phyloP scores from a whole-genome alignment of 2,797 vertebrate species.

The Xyrichtys novacula region DNA sequence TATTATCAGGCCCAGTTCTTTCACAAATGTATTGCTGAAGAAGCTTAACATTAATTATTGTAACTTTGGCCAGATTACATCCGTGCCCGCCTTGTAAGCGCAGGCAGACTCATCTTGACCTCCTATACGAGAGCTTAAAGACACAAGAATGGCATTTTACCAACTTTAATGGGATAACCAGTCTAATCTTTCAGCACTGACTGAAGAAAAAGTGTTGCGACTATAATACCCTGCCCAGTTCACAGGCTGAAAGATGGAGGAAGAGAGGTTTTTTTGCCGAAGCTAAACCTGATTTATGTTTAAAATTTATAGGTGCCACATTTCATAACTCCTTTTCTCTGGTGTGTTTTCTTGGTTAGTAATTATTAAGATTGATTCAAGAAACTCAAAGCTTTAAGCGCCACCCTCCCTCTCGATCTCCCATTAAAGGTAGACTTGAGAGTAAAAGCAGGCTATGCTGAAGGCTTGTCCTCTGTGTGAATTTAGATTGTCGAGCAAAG shows the following conservation, averaged over 20 bases:
- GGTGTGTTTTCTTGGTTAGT: constrained; percentile 42
- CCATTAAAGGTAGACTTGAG: constrained; percentile 71
- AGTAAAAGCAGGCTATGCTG: constrained; percentile 20
- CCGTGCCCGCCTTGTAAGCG: constrained; percentile 97
- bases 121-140: constrained; percentile 99
- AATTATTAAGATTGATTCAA: constrained; percentile 19
- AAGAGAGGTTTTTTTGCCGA: constrained; percentile 74
- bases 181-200: constrained; percentile 99
- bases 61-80: constrained; percentile 99
- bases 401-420: constrained; percentile 15
- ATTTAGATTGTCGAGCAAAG: constrained; percentile 42
- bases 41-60: constrained; percentile 99
- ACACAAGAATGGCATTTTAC: constrained; percentile 99
- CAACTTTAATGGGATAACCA: constrained; percentile 99
- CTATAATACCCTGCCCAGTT: constrained; percentile 96
- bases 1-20: constrained; percentile 98
- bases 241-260: constrained; percentile 78
- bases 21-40: constrained; percentile 99
- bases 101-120: constrained; percentile 99
- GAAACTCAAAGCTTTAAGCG: constrained; percentile 29
- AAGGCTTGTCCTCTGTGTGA: constrained; percentile 23
- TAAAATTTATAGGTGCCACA: constrained; percentile 81
- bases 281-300: constrained; percentile 84
- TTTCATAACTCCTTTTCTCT: constrained; percentile 60
- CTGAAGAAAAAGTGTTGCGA: constrained; percentile 95